Percentiles rank a stretch among this genome's conserved stretches.
These are phyloP conservation scores for Cryptoleucopteryx plumbea DNA, from an alignment of 2,113 vertebrate species.

Conservation along the genomic window DNA sequence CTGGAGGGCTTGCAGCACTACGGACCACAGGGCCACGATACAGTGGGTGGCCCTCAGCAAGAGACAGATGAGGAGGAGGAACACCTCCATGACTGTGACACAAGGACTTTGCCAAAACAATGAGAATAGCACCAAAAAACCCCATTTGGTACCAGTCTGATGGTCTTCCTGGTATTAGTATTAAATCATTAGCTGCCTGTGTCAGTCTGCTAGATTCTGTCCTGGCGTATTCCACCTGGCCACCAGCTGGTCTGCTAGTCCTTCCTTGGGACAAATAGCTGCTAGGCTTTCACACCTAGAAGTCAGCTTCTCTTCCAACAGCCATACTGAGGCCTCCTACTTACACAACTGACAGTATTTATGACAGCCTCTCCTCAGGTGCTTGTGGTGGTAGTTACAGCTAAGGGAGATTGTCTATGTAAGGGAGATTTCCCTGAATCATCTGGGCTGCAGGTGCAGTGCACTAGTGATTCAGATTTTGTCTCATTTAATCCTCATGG, in stretches of 20 bases:
- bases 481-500: rapidly evolving
- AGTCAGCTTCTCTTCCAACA: not conserved
- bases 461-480: rapidly evolving
- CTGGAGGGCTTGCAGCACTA: not conserved
- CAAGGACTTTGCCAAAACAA: not conserved
- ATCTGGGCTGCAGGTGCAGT: no score
- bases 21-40: not conserved
- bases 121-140: rapidly evolving
- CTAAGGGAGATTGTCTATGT: not conserved
- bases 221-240: not conserved
- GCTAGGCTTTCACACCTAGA: not conserved
- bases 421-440: not conserved
- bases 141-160: not conserved
- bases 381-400: not conserved
- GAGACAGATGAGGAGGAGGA: not conserved
- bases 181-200: not conserved
- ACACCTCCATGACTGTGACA: not conserved
- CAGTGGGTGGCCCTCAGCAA: not conserved
- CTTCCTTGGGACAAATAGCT: not conserved
- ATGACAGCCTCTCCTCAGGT: not conserved
- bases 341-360: not conserved
- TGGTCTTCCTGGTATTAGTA: not conserved
- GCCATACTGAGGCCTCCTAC: not conserved
- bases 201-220: not conserved
- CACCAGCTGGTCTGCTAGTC: not conserved